Evolutionary conservation across 2,888 invertebrate genomes (phyloP).

Genomic region (Geophilus truncorum): DNA sequence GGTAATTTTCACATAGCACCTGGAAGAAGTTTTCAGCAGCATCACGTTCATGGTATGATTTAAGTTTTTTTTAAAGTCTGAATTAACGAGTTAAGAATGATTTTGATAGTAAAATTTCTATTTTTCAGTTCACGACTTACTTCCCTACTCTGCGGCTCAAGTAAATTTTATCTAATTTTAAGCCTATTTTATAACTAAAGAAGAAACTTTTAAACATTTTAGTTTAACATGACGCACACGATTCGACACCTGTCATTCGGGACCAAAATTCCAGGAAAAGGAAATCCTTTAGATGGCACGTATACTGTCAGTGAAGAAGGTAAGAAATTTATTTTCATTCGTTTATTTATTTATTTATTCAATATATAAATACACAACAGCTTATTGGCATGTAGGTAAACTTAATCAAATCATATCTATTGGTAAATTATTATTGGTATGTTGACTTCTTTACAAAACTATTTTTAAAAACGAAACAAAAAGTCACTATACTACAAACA

Average conservation of each 20-base stretch:
- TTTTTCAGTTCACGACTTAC: slow-evolving; percentile 37
- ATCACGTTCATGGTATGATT: slow-evolving; percentile 74
- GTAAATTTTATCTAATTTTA: background rate
- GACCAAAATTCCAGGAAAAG: slow-evolving; percentile 28
- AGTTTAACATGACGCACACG: slow-evolving; percentile 37
- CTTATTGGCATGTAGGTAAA: background rate
- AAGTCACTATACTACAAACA: background rate
- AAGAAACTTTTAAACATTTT: background rate
- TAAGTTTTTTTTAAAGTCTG: no score
- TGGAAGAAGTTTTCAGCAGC: slow-evolving; percentile 89
- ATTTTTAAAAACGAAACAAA: background rate
- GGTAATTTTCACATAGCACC: slow-evolving; percentile 98
- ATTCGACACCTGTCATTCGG: slow-evolving; percentile 36
- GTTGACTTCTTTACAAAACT: background rate
- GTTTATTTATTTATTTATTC: background rate
- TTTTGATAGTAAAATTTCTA: no score
- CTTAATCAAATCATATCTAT: background rate
- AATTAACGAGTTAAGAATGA: no score
- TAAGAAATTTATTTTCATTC: slow-evolving; percentile 6
- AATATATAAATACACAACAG: background rate
- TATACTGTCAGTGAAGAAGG: slow-evolving; percentile 33
- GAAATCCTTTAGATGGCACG: slow-evolving; percentile 34
- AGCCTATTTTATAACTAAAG: background rate
- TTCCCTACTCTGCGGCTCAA: slow-evolving; percentile 35
- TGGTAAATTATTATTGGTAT: background rate